Evolutionary conservation across 2,113 vertebrate genomes (phyloP), one percentile per base, ranked within the genome.

Genomic region (Willisornis vidua): DNA sequence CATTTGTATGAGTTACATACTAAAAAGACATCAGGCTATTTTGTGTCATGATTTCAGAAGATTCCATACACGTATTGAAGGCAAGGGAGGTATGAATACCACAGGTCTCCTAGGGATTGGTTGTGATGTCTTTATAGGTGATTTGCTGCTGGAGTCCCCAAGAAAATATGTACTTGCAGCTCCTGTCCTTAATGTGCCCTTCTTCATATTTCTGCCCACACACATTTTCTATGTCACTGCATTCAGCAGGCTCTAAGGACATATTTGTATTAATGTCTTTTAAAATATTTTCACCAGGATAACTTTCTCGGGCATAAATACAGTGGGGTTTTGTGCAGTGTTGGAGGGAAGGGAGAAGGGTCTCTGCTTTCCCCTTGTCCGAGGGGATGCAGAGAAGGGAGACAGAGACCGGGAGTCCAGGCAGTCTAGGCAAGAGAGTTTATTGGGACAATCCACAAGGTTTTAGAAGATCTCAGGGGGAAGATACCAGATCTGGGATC

Each of bases 61-160:
- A 19, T 3, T 73, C 6, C 29, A 57, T 37, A 25, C 7, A 54
- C 19, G n/a, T 6, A 16, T 15, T 78, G 68, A 14, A 74, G n/a
- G 9, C 19, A 33, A 9, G 31, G 22, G 13, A 77, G 14, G 2
- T 43, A 8, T 52, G 16, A 77, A 43, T 28, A 11, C 24, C 1
- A 1, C 2, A 8, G 43, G 19, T 55, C 6, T 79, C 14, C 4
- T 76, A 3, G 6, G 14, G 2, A 6, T 81, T 19, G 5, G 15
- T 74, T 67, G 39, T 46, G 29, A 12, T 31, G 17, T 10, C 26
- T 70, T 46, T 59, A 26, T 8, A 26, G 25, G 7, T 29, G 19
- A 43, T 22, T 46, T 51, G 20, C 12, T 87, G 14, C 61, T 87
- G 66, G 48, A 89, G 8, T 66, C 26, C 66, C 45, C 41, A 58